Base-by-base conservation (phyloP, 2,797 vertebrate species). In the Orestias chungarensis region DNA sequence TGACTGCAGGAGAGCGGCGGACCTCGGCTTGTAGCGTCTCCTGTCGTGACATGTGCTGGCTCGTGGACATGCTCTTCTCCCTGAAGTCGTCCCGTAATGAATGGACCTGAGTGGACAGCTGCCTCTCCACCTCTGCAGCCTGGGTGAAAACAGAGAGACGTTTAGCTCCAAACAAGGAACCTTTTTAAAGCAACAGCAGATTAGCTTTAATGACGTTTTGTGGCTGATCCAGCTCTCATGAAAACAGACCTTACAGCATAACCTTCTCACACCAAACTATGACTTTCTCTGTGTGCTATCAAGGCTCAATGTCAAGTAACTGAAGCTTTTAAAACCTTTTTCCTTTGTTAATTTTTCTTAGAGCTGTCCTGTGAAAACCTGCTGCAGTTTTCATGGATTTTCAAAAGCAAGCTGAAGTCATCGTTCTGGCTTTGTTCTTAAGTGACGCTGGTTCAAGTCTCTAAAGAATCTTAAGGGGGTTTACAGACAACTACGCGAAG, bases 1-100 rank as follows among this genome's bases (percentile, higher is more conserved):
- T 44, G 27, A 10, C 6, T 3, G 15, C 27, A 5, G 23, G n/a
- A 14, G n/a, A 0, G 17, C 6, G 3, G 4, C 95, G 96, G 89
- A 99, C 98, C 97, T 99, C 97, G 0, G 96, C 96, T 87, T 99
- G 96, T 59, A 99, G 95, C 80, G 93, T 96, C 92, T 99, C 98
- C 0, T 99, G 93, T 44, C 95, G 93, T 54, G 96, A 95, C 90
- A 98, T 96, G 88, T 99, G 98, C 90, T 99, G 97, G 89, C 92
- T 97, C 85, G 96, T 97, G 64, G 97, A 99, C 11, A 96, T 91
- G 70, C 95, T 97, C 92, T 98, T 99, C 93, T 98, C 97, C 87
- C 96, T 95, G 81, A 98, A 99, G 89, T 99, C 96, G 68, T 97
- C 96, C 88, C 94, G 94, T 90, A 99, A 96, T 23, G 95, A 96